A percentile compares a stretch with the other conserved stretches of the same genome.
Conservation (phyloP, 2,113 vertebrate species). For the Progne subis region DNA sequence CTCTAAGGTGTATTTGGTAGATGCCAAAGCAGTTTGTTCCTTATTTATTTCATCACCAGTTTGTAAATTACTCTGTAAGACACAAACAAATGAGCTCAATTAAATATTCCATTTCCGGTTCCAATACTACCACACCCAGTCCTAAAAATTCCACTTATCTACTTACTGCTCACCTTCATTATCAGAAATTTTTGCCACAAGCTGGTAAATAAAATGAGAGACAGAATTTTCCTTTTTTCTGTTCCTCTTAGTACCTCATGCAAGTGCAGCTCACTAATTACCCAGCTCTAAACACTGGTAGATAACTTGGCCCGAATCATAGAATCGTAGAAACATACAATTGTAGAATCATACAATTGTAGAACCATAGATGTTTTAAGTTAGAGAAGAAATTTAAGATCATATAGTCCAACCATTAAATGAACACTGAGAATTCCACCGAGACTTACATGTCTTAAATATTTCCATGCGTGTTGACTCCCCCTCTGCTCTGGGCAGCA, state of each 20-base stretch:
- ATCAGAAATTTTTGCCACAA: neutral
- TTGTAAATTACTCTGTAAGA: neutral
- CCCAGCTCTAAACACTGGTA: neutral
- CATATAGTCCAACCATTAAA: neutral
- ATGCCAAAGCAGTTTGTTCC: neutral
- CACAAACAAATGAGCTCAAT: neutral
- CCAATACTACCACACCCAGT: rapidly evolving
- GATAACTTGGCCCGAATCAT: rapidly evolving
- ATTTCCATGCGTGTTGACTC: neutral
- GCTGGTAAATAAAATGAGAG: neutral
- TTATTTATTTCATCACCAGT: neutral
- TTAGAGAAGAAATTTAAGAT: neutral
- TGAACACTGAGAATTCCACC: rapidly evolving
- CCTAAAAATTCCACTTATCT: neutral
- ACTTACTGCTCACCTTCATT: neutral
- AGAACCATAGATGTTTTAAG: neutral
- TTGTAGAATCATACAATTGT: neutral
- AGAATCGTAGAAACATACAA: neutral
- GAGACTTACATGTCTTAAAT: rapidly evolving
- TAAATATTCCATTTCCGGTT: neutral
- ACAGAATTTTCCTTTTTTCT: neutral
- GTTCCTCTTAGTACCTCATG: neutral
- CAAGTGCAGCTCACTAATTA: neutral
- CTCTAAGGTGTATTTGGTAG: neutral
- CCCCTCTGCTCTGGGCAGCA: neutral